Percentiles rank a stretch among this genome's conserved stretches.
These are phyloP conservation scores for Tapirus terrestris DNA, from an alignment of 2,113 vertebrate species.

Conservation along the genomic window DNA sequence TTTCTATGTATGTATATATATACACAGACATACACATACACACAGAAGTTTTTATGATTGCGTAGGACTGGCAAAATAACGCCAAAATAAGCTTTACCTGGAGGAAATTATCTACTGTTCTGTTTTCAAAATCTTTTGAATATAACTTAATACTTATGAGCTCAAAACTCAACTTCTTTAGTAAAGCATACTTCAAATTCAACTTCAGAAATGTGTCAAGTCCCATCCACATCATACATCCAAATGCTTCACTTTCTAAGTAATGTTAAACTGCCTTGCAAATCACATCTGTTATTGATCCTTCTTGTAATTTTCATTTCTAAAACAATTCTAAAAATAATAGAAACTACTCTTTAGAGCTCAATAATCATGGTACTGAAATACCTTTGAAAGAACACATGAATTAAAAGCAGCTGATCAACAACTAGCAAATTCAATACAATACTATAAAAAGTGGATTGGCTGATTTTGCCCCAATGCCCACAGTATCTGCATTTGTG, in stretches of 20 bases:
- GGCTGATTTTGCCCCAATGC: not conserved
- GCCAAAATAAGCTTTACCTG: conserved; percentile 27
- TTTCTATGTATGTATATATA: not conserved
- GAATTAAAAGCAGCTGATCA: conserved; percentile 30
- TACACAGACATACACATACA: not conserved
- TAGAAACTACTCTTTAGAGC: not conserved
- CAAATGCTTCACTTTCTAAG: conserved; percentile 5
- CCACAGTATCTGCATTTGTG: not conserved
- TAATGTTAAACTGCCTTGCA: not conserved
- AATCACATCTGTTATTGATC: not conserved
- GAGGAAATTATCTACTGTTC: not conserved
- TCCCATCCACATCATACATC: not conserved
- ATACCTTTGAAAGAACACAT: not conserved
- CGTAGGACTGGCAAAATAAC: conserved; percentile 59
- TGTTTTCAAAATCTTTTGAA: conserved; percentile 35
- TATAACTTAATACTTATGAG: not conserved
- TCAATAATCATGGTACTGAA: not conserved
- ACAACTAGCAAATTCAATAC: not conserved
- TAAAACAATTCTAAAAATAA: conserved; percentile 35
- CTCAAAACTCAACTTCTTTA: not conserved
- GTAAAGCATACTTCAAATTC: conserved; percentile 8
- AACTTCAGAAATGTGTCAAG: not conserved
- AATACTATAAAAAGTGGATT: not conserved
- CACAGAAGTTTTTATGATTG: not conserved
- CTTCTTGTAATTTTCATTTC: not conserved